Evolutionary conservation across 2,113 vertebrate species (phyloP).

Genomic region (Fulmarus glacialis): DNA sequence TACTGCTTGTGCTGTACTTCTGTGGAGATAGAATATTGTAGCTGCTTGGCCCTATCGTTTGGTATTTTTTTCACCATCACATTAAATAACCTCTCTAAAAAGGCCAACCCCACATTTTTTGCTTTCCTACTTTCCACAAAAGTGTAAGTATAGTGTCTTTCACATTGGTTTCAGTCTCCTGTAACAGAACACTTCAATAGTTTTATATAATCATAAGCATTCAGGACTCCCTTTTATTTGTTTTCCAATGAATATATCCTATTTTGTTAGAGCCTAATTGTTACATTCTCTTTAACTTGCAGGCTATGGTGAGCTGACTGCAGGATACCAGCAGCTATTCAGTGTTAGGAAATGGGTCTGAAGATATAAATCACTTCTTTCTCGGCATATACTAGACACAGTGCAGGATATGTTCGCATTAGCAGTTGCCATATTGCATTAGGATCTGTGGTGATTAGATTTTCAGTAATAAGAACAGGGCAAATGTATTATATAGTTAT

Average conservation of each 20-base stretch:
- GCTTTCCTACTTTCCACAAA: neutral
- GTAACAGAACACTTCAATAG: neutral
- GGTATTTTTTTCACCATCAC: neutral
- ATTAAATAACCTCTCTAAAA: neutral
- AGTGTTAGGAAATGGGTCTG: neutral
- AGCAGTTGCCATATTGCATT: conserved; percentile 57
- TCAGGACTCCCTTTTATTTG: neutral
- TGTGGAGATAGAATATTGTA: neutral
- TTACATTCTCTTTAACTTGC: neutral
- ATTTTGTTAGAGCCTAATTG: neutral
- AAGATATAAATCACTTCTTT: conserved; percentile 1
- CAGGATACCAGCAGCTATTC: neutral
- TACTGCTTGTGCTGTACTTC: neutral
- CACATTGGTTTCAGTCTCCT: neutral
- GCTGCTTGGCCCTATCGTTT: neutral
- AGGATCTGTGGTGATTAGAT: conserved; percentile 49
- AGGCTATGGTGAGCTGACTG: neutral
- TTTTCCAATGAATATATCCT: neutral
- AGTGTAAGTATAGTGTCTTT: neutral
- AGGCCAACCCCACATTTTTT: neutral
- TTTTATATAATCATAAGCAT: neutral
- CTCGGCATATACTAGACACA: neutral
- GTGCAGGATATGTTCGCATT: conserved; percentile 39
- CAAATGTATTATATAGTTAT: conserved; percentile 24
- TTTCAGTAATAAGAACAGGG: conserved; percentile 27